phyloP scores from a whole-genome alignment of 2,113 vertebrate genomes.

The Lepisosteus oculatus region DNA sequence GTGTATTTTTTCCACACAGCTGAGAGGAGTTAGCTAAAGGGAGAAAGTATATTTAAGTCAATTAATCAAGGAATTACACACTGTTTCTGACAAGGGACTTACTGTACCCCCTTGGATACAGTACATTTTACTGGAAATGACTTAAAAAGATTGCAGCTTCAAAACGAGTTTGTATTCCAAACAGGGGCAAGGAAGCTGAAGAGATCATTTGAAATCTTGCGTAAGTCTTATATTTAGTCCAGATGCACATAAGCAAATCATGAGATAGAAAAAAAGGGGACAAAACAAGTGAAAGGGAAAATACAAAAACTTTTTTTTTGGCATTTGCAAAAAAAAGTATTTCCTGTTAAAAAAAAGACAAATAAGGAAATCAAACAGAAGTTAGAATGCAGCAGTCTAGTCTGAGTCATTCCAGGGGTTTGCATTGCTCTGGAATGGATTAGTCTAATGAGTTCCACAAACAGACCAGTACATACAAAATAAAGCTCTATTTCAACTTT shows the following conservation, averaged over 20 bases:
- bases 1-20: too few species aligned
- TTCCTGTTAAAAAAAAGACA: constrained; percentile 28
- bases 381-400: constrained; percentile 17
- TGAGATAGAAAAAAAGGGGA: background rate
- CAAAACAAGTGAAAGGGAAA: background rate
- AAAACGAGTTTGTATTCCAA: too few species aligned
- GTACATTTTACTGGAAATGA: too few species aligned
- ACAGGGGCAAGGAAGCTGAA: too few species aligned
- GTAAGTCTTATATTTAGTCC: too few species aligned
- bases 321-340: background rate
- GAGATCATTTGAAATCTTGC: too few species aligned
- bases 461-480: background rate
- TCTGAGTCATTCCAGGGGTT: constrained; percentile 29
- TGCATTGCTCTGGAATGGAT: constrained; percentile 19
- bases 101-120: too few species aligned
- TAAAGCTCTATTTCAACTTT: too few species aligned
- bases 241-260: background rate
- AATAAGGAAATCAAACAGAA: constrained; percentile 30
- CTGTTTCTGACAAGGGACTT: too few species aligned
- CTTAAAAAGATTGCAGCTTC: too few species aligned
- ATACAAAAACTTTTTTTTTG: background rate
- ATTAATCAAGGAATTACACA: too few species aligned
- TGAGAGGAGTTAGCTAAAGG: too few species aligned
- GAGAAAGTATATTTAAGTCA: background rate
- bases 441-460: constrained; percentile 21